Conservation (phyloP, 2,113 vertebrate species). For the Chloropsis cyanopogon region DNA sequence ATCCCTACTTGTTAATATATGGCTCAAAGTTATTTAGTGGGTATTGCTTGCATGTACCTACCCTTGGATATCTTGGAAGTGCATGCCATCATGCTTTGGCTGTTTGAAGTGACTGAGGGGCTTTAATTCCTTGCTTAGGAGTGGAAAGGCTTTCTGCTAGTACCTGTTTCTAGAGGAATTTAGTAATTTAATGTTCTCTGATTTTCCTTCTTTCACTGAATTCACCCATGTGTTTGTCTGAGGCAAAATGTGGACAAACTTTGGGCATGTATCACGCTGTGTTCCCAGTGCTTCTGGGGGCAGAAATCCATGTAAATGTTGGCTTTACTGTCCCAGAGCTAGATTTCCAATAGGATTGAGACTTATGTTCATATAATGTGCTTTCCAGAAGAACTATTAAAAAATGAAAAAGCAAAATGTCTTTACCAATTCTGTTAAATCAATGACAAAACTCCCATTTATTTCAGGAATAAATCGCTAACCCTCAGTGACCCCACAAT, state of each 20-base stretch:
- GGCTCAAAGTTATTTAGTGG: background rate
- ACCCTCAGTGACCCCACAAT: background rate
- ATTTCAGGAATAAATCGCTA: background rate
- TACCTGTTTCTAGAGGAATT: background rate
- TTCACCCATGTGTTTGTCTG: background rate
- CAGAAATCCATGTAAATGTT: background rate
- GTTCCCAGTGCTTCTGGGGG: background rate
- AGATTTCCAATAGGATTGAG: background rate
- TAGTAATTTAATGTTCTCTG: background rate
- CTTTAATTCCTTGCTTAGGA: background rate
- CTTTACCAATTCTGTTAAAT: background rate
- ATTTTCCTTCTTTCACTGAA: background rate
- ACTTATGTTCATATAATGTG: background rate
- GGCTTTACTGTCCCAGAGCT: background rate
- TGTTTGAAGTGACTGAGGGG: background rate
- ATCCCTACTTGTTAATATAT: background rate
- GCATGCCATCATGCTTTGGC: fast-evolving
- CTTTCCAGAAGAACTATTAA: background rate
- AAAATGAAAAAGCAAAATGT: background rate
- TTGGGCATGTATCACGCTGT: background rate
- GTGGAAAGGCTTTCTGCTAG: background rate
- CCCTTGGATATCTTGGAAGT: background rate
- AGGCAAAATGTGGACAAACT: background rate
- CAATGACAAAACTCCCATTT: background rate
- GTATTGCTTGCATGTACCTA: background rate